Percentiles rank a stretch among this genome's conserved stretches.
Evolutionary conservation across 2,797 vertebrate genomes (phyloP).

Genomic region (Echiichthys vipera): DNA sequence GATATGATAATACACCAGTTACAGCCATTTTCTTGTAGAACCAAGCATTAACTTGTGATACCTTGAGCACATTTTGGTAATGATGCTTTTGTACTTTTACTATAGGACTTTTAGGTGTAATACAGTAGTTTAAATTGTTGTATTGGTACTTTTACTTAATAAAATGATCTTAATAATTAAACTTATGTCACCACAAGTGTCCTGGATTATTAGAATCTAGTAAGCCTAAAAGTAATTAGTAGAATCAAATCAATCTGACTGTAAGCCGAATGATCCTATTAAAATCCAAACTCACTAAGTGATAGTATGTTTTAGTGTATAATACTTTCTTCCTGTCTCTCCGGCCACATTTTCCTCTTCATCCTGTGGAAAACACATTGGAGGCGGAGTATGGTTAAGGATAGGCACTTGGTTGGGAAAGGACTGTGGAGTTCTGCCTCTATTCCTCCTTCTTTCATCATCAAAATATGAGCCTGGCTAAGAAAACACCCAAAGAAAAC

Average conservation of each 20-base stretch:
- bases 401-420: not conserved
- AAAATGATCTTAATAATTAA: too few relatives aligned
- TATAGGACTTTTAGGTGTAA: too few relatives aligned
- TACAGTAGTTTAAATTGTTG: too few relatives aligned
- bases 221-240: not conserved
- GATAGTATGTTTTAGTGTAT: not conserved
- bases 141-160: too few relatives aligned
- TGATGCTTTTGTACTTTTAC: too few relatives aligned
- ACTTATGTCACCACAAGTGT: not conserved
- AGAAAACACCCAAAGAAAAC: slow-evolving; percentile 2
- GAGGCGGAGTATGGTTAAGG: not conserved
- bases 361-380: not conserved
- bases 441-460: not conserved
- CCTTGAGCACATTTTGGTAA: too few relatives aligned
- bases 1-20: too few relatives aligned
- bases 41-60: too few relatives aligned
- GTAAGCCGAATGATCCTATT: not conserved
- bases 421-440: not conserved
- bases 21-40: too few relatives aligned
- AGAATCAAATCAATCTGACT: not conserved
- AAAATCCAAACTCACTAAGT: not conserved
- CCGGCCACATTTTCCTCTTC: not conserved
- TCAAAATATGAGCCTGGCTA: not conserved
- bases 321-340: not conserved
- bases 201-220: not conserved